These are phyloP conservation scores for Strix occidentalis DNA, from an alignment of 2,797 vertebrate species.

Conservation along the genomic window DNA sequence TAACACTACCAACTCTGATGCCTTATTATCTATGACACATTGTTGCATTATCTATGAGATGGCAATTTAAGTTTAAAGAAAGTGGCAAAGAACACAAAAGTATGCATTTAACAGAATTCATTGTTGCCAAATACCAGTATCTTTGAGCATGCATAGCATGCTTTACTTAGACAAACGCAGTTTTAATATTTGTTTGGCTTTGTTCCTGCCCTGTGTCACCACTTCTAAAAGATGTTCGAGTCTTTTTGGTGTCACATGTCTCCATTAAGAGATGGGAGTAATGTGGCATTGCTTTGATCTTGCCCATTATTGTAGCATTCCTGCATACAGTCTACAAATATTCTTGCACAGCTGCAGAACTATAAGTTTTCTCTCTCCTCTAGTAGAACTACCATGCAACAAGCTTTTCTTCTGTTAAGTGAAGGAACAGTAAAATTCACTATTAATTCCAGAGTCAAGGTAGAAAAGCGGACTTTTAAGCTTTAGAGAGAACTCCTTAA, in stretches of 20 bases:
- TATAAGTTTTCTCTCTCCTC: background rate
- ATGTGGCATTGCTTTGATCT: background rate
- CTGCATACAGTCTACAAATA: background rate
- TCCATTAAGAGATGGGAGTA: background rate
- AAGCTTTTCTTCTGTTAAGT: background rate
- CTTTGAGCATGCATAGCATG: background rate
- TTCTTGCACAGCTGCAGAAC: background rate
- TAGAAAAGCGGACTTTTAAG: background rate
- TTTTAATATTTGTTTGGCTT: background rate
- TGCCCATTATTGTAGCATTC: background rate
- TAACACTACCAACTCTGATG: background rate
- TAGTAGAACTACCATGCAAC: background rate
- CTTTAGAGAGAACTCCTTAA: background rate
- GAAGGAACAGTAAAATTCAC: background rate
- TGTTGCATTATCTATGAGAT: background rate
- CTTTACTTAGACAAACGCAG: background rate
- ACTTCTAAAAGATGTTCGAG: background rate
- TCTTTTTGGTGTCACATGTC: background rate
- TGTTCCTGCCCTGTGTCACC: background rate
- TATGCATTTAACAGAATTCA: background rate
- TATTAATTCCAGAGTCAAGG: background rate
- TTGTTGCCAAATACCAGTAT: background rate
- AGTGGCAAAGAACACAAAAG: background rate
- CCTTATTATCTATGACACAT: background rate
- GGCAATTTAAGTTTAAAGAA: background rate